Conservation (phyloP, 2,797 vertebrate species). For the Sebastiscus tertius region DNA sequence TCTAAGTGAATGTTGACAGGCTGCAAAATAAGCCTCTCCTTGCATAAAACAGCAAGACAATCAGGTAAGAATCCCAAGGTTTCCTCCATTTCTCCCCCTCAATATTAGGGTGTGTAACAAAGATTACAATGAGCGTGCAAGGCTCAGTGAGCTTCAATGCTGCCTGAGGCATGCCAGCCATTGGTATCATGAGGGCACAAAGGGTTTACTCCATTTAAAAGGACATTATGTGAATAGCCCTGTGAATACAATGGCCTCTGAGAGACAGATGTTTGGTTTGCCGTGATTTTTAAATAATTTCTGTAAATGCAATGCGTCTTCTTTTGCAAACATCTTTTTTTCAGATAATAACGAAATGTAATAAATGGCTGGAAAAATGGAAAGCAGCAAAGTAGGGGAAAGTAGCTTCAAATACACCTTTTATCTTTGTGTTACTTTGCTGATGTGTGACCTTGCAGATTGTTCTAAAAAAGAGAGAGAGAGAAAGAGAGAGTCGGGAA, state of each 20-base stretch:
- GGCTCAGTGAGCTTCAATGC: slow-evolving; percentile 16
- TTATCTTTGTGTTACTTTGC: slow-evolving; percentile 26
- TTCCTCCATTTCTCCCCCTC: slow-evolving; percentile 12
- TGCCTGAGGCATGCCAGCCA: slow-evolving; percentile 17
- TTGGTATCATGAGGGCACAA: slow-evolving; percentile 14
- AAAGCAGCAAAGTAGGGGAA: slow-evolving; percentile 18
- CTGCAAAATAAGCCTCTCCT: slow-evolving; percentile 17
- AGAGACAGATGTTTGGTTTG: not conserved
- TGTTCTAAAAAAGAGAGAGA: slow-evolving; percentile 16
- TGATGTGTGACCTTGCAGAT: slow-evolving; percentile 56
- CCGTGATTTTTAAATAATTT: slow-evolving; percentile 6
- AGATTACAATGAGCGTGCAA: slow-evolving; percentile 34
- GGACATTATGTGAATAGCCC: slow-evolving; percentile 6
- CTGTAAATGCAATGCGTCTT: slow-evolving; percentile 6
- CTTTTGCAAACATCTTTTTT: slow-evolving; percentile 5
- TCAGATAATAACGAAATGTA: slow-evolving; percentile 33
- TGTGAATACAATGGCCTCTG: slow-evolving; percentile 10
- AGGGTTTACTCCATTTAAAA: slow-evolving; percentile 22
- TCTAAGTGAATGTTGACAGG: slow-evolving; percentile 17
- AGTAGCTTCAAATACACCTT: slow-evolving; percentile 35
- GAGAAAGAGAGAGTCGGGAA: not conserved
- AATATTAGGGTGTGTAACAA: slow-evolving; percentile 38
- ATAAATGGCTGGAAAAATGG: slow-evolving; percentile 18
- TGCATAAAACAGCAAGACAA: slow-evolving; percentile 18
- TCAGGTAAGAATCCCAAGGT: slow-evolving; percentile 28